These are phyloP conservation scores for Andinoacara biseriatus DNA, from an alignment of 2,113 vertebrate genomes.

Conservation along the genomic window DNA sequence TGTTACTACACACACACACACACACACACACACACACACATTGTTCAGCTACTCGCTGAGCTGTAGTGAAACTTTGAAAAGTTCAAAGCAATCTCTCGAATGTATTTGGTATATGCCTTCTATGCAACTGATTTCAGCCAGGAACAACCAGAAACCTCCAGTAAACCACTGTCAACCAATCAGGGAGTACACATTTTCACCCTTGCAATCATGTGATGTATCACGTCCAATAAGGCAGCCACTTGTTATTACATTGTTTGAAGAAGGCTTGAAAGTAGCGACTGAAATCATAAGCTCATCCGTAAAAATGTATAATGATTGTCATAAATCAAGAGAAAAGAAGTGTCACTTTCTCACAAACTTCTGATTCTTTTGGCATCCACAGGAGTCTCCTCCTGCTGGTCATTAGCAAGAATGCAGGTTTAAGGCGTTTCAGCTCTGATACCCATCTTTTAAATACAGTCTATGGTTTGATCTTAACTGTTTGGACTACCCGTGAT, in stretches of 20 bases:
- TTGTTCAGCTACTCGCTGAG: not conserved
- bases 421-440: not conserved
- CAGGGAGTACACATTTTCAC: not conserved
- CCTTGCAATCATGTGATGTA: fast-evolving
- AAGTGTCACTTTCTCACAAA: not conserved
- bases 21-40: not conserved
- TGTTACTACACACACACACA: too few species aligned
- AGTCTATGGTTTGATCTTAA: not conserved
- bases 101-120: not conserved
- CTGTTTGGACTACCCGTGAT: not conserved
- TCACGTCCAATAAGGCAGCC: not conserved
- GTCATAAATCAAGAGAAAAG: not conserved
- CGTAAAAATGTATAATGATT: fast-evolving
- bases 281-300: not conserved
- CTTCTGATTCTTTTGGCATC: fast-evolving
- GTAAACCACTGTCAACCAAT: not conserved
- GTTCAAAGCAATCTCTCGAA: not conserved
- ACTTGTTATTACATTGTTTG: not conserved
- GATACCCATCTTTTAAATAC: not conserved
- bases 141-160: not conserved
- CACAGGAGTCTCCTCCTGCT: not conserved
- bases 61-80: not conserved
- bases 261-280: not conserved
- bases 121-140: not conserved
- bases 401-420: not conserved